phyloP scores from a whole-genome alignment of 2,797 vertebrate genomes.

The Margarornis squamiger region DNA sequence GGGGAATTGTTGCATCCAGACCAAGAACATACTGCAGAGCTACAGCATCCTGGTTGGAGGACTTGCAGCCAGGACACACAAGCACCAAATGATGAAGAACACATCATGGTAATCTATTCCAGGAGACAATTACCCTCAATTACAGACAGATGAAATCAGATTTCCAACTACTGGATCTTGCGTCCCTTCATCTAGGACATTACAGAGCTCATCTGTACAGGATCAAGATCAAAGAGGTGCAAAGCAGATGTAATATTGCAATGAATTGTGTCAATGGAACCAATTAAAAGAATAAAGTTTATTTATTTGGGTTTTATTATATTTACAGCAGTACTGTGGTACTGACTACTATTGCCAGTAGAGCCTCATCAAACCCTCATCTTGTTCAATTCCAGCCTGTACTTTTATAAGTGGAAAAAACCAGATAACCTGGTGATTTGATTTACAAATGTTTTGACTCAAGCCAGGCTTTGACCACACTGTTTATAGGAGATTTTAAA shows the following conservation, averaged over 20 bases:
- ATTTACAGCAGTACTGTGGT: neutral
- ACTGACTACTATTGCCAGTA: neutral
- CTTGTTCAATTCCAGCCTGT: neutral
- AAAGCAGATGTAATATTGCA: neutral
- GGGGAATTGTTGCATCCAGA: neutral
- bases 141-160: slow-evolving; percentile 2
- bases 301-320: neutral
- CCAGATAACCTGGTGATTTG: neutral
- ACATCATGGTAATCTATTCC: neutral
- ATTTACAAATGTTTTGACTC: neutral
- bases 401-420: neutral
- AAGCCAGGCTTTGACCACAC: neutral
- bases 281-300: neutral
- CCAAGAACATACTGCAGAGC: neutral
- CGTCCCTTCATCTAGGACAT: neutral
- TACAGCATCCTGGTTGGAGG: neutral
- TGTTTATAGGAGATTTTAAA: neutral
- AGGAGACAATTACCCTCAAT: neutral
- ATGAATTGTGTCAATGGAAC: neutral
- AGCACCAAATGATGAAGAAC: neutral
- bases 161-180: neutral
- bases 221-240: slow-evolving; percentile 25
- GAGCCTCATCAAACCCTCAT: neutral
- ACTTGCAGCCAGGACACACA: neutral
- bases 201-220: neutral